phyloP scores from a whole-genome alignment of 2,113 vertebrate species.

The Vicugna pacos region DNA sequence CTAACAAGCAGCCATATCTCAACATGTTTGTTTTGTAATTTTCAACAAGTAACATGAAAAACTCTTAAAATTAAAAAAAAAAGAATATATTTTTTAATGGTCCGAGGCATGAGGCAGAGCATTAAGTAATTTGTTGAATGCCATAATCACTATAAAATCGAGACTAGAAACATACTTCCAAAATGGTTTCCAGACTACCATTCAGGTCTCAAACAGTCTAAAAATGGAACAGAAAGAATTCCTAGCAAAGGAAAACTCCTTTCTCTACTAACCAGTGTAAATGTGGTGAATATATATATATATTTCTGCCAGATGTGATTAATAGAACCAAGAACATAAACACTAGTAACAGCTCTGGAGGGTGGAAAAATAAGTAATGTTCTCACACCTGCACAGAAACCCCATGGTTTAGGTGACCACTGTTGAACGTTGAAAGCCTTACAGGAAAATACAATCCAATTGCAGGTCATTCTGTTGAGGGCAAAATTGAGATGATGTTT shows the following conservation, averaged over 20 bases:
- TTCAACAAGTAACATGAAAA: neutral
- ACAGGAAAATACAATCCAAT: neutral
- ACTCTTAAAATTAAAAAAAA: neutral
- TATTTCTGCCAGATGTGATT: neutral
- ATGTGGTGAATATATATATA: neutral
- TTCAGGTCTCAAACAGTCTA: neutral
- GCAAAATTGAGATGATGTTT: neutral
- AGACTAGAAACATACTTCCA: neutral
- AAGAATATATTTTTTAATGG: neutral
- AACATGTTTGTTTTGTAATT: neutral
- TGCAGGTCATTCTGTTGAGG: neutral
- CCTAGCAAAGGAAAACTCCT: neutral
- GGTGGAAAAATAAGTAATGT: neutral
- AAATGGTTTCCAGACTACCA: neutral
- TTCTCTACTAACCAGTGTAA: neutral
- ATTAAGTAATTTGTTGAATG: conserved; percentile 46
- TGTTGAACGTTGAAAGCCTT: neutral
- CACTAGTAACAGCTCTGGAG: neutral
- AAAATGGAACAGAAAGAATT: neutral
- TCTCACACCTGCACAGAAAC: neutral
- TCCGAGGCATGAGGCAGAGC: neutral
- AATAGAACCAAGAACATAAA: neutral
- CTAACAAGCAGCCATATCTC: too few species aligned
- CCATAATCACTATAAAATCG: neutral
- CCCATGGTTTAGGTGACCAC: neutral